phyloP scores from a whole-genome alignment of 92 coral and sea anemone genomes.

The Micromussa lordhowensis region DNA sequence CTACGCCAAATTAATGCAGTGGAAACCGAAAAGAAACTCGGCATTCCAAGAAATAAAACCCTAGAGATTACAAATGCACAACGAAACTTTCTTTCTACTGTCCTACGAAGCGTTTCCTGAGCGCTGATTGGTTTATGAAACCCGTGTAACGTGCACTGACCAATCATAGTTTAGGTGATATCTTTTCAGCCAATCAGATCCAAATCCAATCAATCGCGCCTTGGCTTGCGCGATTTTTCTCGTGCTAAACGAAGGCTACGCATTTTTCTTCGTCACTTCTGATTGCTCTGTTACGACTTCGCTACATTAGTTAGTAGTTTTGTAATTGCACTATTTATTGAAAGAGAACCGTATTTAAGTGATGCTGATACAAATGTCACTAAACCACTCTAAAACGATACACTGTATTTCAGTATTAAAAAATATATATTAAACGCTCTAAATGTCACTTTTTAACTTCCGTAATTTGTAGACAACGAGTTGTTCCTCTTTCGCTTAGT shows the following conservation, averaged over 20 bases:
- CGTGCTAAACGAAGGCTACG: background rate
- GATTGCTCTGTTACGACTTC: background rate
- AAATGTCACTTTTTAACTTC: background rate
- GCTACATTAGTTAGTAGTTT: conserved; percentile 13
- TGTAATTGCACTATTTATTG: conserved; percentile 24
- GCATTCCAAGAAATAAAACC: conserved; percentile 67
- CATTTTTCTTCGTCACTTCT: background rate
- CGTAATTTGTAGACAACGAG: background rate
- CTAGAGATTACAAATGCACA: background rate
- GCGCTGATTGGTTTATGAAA: background rate
- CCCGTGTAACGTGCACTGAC: background rate
- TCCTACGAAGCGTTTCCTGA: background rate
- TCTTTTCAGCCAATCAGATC: background rate
- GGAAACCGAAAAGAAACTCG: conserved; percentile 80
- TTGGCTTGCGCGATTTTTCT: background rate
- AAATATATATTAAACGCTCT: background rate
- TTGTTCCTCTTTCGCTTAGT: no score
- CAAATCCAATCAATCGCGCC: background rate
- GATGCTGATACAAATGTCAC: background rate
- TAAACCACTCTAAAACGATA: background rate
- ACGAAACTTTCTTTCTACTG: background rate
- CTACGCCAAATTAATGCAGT: conserved; percentile 81
- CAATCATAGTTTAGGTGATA: background rate
- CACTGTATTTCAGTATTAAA: background rate
- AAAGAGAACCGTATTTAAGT: background rate